phyloP scores from a whole-genome alignment of 2,113 vertebrate genomes.

The Vombatus ursinus region DNA sequence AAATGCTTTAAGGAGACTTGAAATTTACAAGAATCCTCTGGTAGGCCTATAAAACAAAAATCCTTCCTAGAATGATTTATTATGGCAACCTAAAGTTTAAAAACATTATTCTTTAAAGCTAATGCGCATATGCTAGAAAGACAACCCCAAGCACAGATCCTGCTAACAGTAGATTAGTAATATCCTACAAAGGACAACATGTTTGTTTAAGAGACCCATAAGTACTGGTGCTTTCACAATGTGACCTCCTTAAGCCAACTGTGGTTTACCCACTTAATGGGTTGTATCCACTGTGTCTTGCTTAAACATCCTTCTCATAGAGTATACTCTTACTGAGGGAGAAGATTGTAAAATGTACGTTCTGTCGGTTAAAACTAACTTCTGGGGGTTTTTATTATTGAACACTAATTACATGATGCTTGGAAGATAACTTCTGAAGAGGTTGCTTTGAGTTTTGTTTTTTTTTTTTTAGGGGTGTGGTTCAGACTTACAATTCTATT shows the following conservation, averaged over 20 bases:
- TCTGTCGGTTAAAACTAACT: no score
- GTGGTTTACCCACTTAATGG: neutral
- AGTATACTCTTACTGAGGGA: neutral
- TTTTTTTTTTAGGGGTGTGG: neutral
- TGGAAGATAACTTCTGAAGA: slow-evolving; percentile 8
- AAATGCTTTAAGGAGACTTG: neutral
- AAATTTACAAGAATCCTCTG: neutral
- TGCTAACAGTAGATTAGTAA: neutral
- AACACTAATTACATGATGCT: slow-evolving; percentile 1
- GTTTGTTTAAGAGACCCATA: neutral
- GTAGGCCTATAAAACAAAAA: neutral
- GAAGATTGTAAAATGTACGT: slow-evolving; percentile 5
- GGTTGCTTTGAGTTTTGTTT: neutral
- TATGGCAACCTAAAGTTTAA: neutral
- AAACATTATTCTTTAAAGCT: neutral
- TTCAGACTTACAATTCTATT: neutral
- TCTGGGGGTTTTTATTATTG: no score
- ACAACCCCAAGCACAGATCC: neutral
- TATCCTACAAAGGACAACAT: neutral
- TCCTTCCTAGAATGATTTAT: no score
- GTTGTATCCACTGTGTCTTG: slow-evolving; percentile 9
- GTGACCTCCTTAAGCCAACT: neutral
- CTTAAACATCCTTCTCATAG: neutral
- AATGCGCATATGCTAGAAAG: neutral
- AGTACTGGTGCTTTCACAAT: neutral